phyloP scores from a whole-genome alignment of 2,797 vertebrate species.

The Hypotaenidia okinawae region DNA sequence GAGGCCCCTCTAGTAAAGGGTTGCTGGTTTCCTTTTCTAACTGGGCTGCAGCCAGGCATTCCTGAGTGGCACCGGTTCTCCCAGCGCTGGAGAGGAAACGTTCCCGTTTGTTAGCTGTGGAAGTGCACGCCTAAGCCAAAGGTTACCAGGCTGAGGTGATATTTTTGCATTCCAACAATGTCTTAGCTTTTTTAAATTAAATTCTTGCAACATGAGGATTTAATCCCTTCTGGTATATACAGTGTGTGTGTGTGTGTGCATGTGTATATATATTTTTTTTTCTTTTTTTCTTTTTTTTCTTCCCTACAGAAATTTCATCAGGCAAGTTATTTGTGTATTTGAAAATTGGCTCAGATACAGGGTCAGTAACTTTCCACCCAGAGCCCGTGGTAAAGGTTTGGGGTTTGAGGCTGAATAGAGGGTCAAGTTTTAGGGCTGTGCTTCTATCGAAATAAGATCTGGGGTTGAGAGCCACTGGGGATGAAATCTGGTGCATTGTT shows the following conservation, averaged over 20 bases:
- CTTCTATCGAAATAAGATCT: not conserved
- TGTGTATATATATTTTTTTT: too few relatives aligned
- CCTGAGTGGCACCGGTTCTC: constrained; percentile 58
- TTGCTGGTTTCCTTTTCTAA: constrained; percentile 28
- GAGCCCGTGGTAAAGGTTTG: constrained; percentile 28
- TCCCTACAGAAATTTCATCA: constrained; percentile 35
- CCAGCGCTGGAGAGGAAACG: constrained; percentile 26
- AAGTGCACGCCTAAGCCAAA: constrained; percentile 61
- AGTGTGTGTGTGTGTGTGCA: not conserved
- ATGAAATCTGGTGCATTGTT: constrained; percentile 12
- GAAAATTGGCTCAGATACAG: constrained; percentile 46
- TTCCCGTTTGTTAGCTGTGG: constrained; percentile 59
- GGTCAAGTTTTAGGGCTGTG: constrained; percentile 39
- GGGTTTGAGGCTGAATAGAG: constrained; percentile 38
- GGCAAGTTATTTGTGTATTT: constrained; percentile 46
- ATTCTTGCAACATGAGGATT: constrained; percentile 75
- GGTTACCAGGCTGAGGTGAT: constrained; percentile 69
- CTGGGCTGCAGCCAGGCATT: constrained; percentile 50
- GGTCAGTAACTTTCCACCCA: constrained; percentile 61
- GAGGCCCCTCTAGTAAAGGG: constrained; percentile 34
- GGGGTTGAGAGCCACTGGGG: constrained; percentile 1
- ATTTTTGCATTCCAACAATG: constrained; percentile 64
- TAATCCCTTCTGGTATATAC: constrained; percentile 60
- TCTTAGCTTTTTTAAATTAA: constrained; percentile 70
- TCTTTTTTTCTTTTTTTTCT: not conserved